A percentile compares a stretch with the other conserved stretches of the same genome.
Evolutionary conservation across 2,113 vertebrate species (phyloP).

Genomic region (Callionymus lyra): DNA sequence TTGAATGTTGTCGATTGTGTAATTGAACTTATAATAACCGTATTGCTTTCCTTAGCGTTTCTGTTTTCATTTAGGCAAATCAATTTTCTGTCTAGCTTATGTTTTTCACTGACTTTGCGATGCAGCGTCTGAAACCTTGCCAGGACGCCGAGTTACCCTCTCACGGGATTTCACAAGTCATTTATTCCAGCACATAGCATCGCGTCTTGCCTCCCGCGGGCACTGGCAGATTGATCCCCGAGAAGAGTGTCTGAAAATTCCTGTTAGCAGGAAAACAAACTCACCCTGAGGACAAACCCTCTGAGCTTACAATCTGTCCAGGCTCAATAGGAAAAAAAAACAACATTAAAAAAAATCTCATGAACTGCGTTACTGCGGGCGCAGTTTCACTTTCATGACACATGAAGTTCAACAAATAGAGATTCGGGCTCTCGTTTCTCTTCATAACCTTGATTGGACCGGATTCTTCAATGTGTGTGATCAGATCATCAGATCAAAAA

Average conservation of each 20-base stretch:
- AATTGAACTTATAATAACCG: too few species aligned
- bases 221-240: slow-evolving; percentile 25
- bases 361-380: slow-evolving; percentile 16
- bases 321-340: slow-evolving; percentile 14
- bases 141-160: slow-evolving; percentile 3
- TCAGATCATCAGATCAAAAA: too few species aligned
- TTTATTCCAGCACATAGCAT: slow-evolving; percentile 16
- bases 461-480: too few species aligned
- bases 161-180: slow-evolving; percentile 2
- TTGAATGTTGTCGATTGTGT: too few species aligned
- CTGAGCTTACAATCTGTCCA: slow-evolving; percentile 35
- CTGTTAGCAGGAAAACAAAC: slow-evolving; percentile 27
- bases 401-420: slow-evolving; percentile 10
- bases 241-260: slow-evolving; percentile 28
- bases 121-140: background rate
- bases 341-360: slow-evolving; percentile 23
- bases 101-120: slow-evolving; percentile 6
- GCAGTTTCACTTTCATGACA: slow-evolving; percentile 11
- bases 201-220: slow-evolving; percentile 26
- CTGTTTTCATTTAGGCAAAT: background rate
- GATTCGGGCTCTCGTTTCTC: too few species aligned
- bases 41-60: too few species aligned
- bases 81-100: slow-evolving; percentile 3
- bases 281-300: slow-evolving; percentile 28
- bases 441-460: too few species aligned